Evolutionary conservation across 2,113 vertebrate species (phyloP).

Genomic region (Oncorhynchus keta): DNA sequence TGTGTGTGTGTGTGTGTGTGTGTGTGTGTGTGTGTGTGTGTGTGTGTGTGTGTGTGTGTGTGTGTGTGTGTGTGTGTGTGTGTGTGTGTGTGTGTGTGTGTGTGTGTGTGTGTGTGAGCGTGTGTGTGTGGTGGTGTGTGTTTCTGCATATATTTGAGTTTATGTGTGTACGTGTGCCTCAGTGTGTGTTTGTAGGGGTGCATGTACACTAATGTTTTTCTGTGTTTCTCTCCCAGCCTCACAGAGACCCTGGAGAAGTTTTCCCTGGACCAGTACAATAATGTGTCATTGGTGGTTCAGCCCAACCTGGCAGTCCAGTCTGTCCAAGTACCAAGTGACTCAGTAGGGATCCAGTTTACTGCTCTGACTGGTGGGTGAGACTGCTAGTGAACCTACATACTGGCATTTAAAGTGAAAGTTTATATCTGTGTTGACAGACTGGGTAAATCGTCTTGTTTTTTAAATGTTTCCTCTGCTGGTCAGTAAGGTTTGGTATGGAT

Average conservation of each 20-base stretch:
- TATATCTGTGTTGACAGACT: background rate
- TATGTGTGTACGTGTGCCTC: too few relatives aligned
- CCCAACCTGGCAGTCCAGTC: slow-evolving; percentile 43
- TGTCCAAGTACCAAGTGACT: background rate
- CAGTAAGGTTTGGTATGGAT: too few relatives aligned
- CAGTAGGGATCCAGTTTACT: slow-evolving; percentile 24
- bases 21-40: too few relatives aligned
- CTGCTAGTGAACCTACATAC: background rate
- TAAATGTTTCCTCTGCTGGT: background rate
- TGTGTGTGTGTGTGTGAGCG: background rate
- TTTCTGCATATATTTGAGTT: background rate
- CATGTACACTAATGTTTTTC: background rate
- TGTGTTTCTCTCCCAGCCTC: slow-evolving; percentile 12
- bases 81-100: background rate
- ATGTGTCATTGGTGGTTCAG: slow-evolving; percentile 30
- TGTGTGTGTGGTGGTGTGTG: background rate
- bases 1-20: too few relatives aligned
- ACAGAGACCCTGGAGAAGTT: slow-evolving; percentile 17
- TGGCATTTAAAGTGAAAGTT: background rate
- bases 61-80: background rate
- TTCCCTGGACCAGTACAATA: slow-evolving; percentile 1
- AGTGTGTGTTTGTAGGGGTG: too few relatives aligned
- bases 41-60: too few relatives aligned
- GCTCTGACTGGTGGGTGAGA: slow-evolving; percentile 10
- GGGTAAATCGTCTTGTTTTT: background rate